phyloP scores from a whole-genome alignment of 2,797 vertebrate genomes.

The Neosilurus hyrtlii region DNA sequence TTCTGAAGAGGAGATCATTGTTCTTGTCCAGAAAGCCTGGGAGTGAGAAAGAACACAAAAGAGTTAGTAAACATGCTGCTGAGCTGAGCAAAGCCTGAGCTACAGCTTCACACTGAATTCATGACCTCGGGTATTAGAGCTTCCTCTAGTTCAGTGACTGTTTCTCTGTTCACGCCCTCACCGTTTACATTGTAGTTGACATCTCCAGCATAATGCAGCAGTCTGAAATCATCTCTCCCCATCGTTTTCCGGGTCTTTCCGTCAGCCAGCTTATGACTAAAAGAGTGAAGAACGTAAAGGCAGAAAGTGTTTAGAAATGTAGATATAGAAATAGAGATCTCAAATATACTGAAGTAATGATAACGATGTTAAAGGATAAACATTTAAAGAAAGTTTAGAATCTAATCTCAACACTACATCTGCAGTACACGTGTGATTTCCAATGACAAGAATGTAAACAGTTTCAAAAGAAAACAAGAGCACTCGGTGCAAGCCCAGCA shows the following conservation, averaged over 20 bases:
- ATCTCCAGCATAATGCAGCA: slow-evolving; percentile 94
- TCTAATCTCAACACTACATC: background rate
- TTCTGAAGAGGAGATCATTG: slow-evolving; percentile 97
- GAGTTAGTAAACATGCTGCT: slow-evolving; percentile 34
- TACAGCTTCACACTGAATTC: slow-evolving; percentile 2
- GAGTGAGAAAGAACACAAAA: slow-evolving; percentile 53
- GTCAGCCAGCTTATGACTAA: slow-evolving; percentile 94
- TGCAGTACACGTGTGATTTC: background rate
- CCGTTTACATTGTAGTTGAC: slow-evolving; percentile 96
- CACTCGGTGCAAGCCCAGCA: too few relatives aligned
- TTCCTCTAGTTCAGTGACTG: background rate
- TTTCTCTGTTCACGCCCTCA: slow-evolving; percentile 53
- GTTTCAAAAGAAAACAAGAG: too few relatives aligned
- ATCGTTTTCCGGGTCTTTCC: slow-evolving; percentile 90
- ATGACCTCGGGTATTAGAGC: slow-evolving; percentile 24
- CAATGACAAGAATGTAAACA: background rate
- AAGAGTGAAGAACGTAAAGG: slow-evolving; percentile 22
- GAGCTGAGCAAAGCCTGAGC: slow-evolving; percentile 8
- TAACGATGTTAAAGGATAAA: background rate
- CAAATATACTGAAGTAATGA: background rate
- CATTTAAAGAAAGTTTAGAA: background rate
- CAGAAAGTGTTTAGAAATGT: background rate
- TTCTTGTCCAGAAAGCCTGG: slow-evolving; percentile 97
- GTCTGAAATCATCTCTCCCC: slow-evolving; percentile 90
- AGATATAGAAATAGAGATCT: background rate